These are phyloP conservation scores for Oreochromis spilurus DNA, from an alignment of 2,113 vertebrate genomes.

Conservation along the genomic window DNA sequence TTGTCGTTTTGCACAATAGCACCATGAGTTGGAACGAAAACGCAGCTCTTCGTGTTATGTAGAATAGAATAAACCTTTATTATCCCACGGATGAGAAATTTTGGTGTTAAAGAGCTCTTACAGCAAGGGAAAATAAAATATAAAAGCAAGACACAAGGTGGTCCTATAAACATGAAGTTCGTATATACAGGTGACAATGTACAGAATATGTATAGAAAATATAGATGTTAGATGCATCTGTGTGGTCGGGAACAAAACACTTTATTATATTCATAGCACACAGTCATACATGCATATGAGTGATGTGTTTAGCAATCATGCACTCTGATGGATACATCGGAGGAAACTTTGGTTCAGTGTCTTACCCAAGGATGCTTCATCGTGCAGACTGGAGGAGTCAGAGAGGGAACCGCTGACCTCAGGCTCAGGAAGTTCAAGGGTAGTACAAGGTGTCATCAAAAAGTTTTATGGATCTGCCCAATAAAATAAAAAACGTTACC, in stretches of 20 bases:
- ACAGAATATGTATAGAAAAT: too few species aligned
- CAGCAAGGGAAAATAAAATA: too few species aligned
- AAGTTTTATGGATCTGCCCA: rapidly evolving
- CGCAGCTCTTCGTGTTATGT: not conserved
- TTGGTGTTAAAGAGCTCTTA: too few species aligned
- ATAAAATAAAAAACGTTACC: rapidly evolving
- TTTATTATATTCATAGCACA: not conserved
- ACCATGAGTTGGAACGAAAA: not conserved
- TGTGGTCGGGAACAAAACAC: not conserved
- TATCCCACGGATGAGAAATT: too few species aligned
- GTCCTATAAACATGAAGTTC: too few species aligned
- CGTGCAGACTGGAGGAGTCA: not conserved
- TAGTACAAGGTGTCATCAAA: not conserved
- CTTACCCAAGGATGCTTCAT: not conserved
- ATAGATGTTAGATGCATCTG: not conserved
- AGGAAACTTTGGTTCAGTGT: not conserved
- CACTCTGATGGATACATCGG: not conserved
- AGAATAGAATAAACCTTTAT: too few species aligned
- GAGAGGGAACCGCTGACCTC: not conserved
- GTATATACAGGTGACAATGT: too few species aligned
- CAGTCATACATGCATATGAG: not conserved
- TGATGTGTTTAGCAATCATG: not conserved
- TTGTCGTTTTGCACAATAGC: not conserved
- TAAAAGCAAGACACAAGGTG: too few species aligned
- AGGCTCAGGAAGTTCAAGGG: not conserved